These are phyloP conservation scores for Solenodon paradoxus DNA, from an alignment of 2,113 vertebrate genomes.

Conservation along the genomic window DNA sequence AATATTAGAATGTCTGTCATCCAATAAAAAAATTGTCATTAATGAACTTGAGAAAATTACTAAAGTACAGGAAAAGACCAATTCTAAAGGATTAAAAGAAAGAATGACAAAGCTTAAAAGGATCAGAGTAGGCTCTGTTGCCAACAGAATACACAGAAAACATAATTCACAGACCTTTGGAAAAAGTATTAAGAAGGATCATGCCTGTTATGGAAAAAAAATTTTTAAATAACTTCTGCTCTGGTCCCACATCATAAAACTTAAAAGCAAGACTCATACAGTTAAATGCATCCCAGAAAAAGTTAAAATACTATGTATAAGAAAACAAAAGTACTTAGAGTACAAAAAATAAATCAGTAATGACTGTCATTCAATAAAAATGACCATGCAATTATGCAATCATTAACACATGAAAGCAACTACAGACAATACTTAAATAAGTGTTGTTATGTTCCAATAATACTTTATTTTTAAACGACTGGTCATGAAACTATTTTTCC, in stretches of 20 bases:
- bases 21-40: neutral
- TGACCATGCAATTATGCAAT: neutral
- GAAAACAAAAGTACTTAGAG: neutral
- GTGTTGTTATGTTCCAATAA: neutral
- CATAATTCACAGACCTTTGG: neutral
- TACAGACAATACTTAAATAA: neutral
- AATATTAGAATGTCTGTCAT: neutral
- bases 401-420: neutral
- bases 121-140: neutral
- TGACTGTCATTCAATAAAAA: neutral
- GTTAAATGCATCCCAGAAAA: neutral
- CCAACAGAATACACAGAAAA: neutral
- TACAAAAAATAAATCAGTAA: slow-evolving; percentile 19
- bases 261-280: neutral
- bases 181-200: neutral
- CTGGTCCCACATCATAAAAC: neutral
- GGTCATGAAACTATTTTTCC: neutral
- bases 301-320: neutral
- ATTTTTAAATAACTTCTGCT: neutral
- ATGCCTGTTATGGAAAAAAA: neutral
- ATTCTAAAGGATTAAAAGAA: neutral
- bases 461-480: neutral
- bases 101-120: neutral
- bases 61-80: neutral
- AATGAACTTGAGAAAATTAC: neutral